Conservation (phyloP, 2,797 vertebrate genomes). For the Chloroceryle inda region DNA sequence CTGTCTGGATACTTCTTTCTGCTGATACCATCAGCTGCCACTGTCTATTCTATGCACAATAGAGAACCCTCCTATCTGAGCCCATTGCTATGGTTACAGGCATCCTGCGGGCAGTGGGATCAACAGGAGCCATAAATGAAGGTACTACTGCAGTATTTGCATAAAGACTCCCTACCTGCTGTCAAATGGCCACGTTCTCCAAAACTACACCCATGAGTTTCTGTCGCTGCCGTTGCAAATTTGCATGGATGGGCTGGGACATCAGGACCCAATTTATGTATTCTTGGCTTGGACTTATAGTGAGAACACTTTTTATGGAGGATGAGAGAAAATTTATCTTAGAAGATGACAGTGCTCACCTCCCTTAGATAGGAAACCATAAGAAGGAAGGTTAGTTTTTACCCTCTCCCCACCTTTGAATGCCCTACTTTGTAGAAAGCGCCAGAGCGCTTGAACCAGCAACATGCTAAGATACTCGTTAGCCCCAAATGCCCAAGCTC, state of each 20-base stretch:
- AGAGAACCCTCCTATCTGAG: constrained; percentile 17
- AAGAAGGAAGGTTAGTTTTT: background rate
- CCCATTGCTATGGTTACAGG: constrained; percentile 64
- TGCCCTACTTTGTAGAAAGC: background rate
- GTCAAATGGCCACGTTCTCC: background rate
- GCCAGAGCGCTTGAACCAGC: background rate
- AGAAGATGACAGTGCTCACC: background rate
- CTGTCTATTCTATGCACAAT: background rate
- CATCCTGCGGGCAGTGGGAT: constrained; percentile 30
- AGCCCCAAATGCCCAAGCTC: constrained; percentile 6
- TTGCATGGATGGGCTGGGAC: background rate
- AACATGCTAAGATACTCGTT: background rate
- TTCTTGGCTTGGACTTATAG: background rate
- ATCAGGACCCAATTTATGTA: background rate
- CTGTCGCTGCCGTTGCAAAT: background rate
- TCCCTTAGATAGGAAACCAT: constrained; percentile 1
- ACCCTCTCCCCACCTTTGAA: background rate
- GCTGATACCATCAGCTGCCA: constrained; percentile 38
- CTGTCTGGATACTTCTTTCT: constrained; percentile 18
- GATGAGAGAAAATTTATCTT: constrained; percentile 21
- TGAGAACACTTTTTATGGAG: background rate
- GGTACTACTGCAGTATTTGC: constrained; percentile 31
- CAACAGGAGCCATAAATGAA: constrained; percentile 53
- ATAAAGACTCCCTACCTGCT: constrained; percentile 49
- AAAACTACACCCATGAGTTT: constrained; percentile 14